phyloP scores from a whole-genome alignment of 2,888 invertebrate species.

The Ennomos erosarius region DNA sequence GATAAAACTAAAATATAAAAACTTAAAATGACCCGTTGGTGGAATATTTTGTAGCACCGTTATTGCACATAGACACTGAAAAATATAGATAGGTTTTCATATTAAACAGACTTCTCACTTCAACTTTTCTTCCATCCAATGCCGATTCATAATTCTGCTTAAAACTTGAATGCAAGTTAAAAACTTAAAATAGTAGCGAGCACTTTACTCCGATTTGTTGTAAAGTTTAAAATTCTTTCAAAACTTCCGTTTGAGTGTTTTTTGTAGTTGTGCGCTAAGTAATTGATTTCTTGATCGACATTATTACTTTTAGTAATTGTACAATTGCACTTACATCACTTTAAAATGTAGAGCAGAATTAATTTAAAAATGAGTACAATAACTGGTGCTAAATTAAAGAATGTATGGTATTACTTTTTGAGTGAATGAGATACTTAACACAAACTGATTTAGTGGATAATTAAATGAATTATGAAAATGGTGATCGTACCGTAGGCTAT shows the following conservation, averaged over 20 bases:
- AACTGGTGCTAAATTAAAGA: no score
- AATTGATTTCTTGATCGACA: not conserved
- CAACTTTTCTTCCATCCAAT: conserved; percentile 69
- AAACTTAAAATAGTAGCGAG: conserved; percentile 70
- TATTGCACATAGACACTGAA: not conserved
- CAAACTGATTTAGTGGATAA: no score
- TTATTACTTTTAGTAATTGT: conserved; percentile 1
- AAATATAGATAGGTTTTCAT: conserved; percentile 32
- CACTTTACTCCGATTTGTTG: conserved; percentile 60
- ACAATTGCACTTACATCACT: no score
- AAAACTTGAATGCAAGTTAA: conserved; percentile 76
- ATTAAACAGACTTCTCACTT: conserved; percentile 49
- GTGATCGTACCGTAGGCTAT: conserved; percentile 16
- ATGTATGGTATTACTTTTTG: no score
- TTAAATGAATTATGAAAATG: no score
- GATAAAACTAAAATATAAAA: no score
- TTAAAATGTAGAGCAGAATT: no score
- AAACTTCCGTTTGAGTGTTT: conserved; percentile 48
- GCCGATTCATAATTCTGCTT: conserved; percentile 71
- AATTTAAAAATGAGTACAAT: no score
- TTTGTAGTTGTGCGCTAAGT: conserved; percentile 28
- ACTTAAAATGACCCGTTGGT: no score
- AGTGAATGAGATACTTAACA: no score
- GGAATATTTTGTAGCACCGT: no score
- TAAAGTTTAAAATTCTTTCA: conserved; percentile 51